These are phyloP conservation scores for Tupaia tana DNA, from an alignment of 2,113 vertebrate genomes.

Conservation along the genomic window DNA sequence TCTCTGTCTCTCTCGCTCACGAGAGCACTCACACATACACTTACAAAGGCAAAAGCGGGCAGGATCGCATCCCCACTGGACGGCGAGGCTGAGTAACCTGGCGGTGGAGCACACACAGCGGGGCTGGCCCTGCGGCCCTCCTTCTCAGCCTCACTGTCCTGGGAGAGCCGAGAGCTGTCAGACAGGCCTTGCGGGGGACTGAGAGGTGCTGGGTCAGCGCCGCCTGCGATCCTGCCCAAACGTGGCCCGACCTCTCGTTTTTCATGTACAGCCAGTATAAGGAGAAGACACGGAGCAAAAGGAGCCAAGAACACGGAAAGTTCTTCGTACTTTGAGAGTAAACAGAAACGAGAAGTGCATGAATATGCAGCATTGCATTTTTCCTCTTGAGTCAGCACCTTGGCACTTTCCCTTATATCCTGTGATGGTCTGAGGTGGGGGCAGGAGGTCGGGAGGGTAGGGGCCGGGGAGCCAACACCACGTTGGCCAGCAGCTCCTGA, in stretches of 20 bases:
- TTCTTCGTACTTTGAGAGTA: slow-evolving; percentile 10
- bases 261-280: slow-evolving; percentile 30
- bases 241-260: background rate
- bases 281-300: slow-evolving; percentile 49
- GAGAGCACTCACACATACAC: too few species aligned
- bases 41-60: too few species aligned
- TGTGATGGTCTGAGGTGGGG: background rate
- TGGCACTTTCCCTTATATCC: background rate
- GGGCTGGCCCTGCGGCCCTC: background rate
- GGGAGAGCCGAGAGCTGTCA: background rate
- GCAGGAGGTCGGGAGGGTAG: background rate
- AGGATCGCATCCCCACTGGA: background rate
- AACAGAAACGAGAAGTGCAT: slow-evolving; percentile 57
- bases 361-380: slow-evolving; percentile 50
- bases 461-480: background rate
- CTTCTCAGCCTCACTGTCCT: background rate
- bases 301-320: slow-evolving; percentile 40
- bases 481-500: background rate
- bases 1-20: too few species aligned
- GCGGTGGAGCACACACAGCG: background rate
- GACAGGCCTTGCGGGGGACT: background rate
- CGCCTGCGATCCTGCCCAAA: background rate
- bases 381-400: slow-evolving; percentile 67
- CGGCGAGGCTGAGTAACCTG: background rate
- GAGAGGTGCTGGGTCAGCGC: background rate